phyloP scores from a whole-genome alignment of 2,888 invertebrate genomes.

The Machimus rusticus region DNA sequence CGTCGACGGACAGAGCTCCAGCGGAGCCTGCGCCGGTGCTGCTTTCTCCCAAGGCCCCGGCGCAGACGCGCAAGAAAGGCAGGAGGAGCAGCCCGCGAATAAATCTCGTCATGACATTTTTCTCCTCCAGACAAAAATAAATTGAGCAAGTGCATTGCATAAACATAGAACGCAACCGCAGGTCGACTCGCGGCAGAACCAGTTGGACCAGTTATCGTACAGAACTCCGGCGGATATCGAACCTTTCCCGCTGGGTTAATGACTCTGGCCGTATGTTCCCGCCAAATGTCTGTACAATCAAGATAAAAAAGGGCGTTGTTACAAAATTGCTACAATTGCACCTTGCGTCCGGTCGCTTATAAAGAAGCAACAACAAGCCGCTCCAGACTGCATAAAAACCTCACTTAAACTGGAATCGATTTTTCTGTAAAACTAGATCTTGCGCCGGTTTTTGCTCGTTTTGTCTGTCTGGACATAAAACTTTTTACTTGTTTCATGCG shows the following conservation, averaged over 20 bases:
- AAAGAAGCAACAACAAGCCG: slow-evolving; percentile 17
- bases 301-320: slow-evolving; percentile 36
- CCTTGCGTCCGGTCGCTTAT: slow-evolving; percentile 39
- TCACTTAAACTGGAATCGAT: slow-evolving; percentile 39
- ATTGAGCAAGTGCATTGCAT: slow-evolving; percentile 40
- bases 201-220: slow-evolving; percentile 33
- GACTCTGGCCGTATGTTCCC: slow-evolving; percentile 35
- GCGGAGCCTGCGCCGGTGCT: not conserved
- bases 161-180: slow-evolving; percentile 36
- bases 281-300: slow-evolving; percentile 35
- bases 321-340: slow-evolving; percentile 39
- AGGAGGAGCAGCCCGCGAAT: not conserved
- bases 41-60: slow-evolving; percentile 2
- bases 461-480: slow-evolving; percentile 29
- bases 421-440: slow-evolving; percentile 39
- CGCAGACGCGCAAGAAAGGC: not conserved
- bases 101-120: slow-evolving; percentile 19
- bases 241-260: slow-evolving; percentile 36
- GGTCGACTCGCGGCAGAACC: slow-evolving; percentile 20
- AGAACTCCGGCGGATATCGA: slow-evolving; percentile 37
- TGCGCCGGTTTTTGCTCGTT: not conserved
- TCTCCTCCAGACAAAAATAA: slow-evolving; percentile 30
- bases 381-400: not conserved
- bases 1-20: not conserved
- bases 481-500: slow-evolving; percentile 37